Percentiles rank a stretch among this genome's conserved stretches.
Evolutionary conservation across 2,888 invertebrate species (phyloP).

Genomic region (Diloba caeruleocephala): DNA sequence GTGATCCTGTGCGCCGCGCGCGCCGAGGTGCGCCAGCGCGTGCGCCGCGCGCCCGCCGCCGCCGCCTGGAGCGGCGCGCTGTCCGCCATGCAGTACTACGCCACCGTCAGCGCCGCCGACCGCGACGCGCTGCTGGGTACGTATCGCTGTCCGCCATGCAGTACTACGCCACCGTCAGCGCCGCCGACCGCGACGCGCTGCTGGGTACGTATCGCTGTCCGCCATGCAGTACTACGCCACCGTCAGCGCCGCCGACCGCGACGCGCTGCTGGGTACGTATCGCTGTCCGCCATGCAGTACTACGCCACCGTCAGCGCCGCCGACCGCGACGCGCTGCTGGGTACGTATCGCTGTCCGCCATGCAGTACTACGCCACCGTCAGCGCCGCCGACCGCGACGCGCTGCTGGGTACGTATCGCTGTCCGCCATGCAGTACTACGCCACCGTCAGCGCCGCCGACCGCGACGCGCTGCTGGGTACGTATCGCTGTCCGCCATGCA

Average conservation of each 20-base stretch:
- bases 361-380: no score
- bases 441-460: no score
- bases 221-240: slow-evolving; percentile 99
- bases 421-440: no score
- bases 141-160: slow-evolving; percentile 91
- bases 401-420: no score
- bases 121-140: slow-evolving; percentile 73
- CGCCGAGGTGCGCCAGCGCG: slow-evolving; percentile 97
- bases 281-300: slow-evolving; percentile 94
- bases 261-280: slow-evolving; percentile 70
- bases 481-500: no score
- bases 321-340: slow-evolving; percentile 78
- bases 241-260: slow-evolving; percentile 93
- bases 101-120: slow-evolving; percentile 96
- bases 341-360: slow-evolving; percentile 49
- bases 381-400: no score
- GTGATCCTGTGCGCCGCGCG: slow-evolving; percentile 99
- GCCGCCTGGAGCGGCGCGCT: slow-evolving; percentile 98
- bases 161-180: slow-evolving; percentile 99
- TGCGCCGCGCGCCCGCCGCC: slow-evolving; percentile 95
- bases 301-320: slow-evolving; percentile 98
- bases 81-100: slow-evolving; percentile 99
- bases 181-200: slow-evolving; percentile 85
- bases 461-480: no score
- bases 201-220: slow-evolving; percentile 66